phyloP scores from a whole-genome alignment of 2,113 vertebrate species.

The Dasyurus viverrinus region DNA sequence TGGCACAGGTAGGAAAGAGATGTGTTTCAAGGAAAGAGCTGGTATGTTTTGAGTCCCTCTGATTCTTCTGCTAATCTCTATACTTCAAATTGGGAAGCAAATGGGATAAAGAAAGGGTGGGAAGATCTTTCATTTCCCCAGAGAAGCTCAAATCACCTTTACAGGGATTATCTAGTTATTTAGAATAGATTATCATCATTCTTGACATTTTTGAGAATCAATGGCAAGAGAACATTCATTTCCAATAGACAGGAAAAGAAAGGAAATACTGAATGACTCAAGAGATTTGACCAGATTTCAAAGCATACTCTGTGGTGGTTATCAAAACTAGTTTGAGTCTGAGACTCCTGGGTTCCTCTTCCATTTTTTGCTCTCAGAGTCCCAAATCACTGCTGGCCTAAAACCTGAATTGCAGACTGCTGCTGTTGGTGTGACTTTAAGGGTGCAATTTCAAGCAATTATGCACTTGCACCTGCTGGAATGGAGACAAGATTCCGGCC shows the following conservation, averaged over 20 bases:
- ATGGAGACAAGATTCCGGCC: neutral
- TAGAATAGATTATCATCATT: neutral
- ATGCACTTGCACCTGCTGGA: neutral
- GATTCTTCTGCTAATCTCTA: neutral
- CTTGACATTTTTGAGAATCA: neutral
- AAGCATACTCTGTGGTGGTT: neutral
- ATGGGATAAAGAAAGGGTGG: too few species aligned
- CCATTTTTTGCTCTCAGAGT: neutral
- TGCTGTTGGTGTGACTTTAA: neutral
- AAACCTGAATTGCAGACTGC: neutral
- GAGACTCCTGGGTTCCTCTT: neutral
- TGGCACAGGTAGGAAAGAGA: neutral
- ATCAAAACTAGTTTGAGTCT: neutral
- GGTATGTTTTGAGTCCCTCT: neutral
- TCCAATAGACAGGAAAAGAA: neutral
- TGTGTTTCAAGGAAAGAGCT: neutral
- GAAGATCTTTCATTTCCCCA: neutral
- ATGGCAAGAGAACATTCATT: neutral
- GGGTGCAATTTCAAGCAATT: neutral
- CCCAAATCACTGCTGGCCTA: neutral
- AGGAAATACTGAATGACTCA: neutral
- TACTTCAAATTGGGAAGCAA: neutral
- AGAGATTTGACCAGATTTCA: neutral
- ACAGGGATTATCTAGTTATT: rapidly evolving
- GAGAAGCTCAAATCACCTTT: too few species aligned